phyloP scores from a whole-genome alignment of 2,888 invertebrate genomes.

The Lumbricus terrestris region DNA sequence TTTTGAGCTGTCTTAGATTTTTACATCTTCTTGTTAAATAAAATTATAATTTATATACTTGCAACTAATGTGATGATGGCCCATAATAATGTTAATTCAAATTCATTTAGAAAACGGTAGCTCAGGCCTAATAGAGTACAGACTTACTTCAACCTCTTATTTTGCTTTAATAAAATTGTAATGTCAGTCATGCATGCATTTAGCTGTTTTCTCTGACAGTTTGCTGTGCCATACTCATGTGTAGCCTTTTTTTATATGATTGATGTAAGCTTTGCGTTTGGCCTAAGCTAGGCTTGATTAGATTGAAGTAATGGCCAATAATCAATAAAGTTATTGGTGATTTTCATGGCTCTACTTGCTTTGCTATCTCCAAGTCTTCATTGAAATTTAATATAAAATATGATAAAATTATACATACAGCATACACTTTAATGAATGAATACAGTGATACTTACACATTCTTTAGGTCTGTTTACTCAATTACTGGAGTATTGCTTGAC shows the following conservation, averaged over 20 bases:
- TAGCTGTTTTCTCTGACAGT: no score
- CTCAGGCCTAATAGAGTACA: background rate
- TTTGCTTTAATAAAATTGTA: no score
- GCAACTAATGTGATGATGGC: background rate
- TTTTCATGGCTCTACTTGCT: background rate
- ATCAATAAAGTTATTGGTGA: no score
- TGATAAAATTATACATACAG: conserved; percentile 17
- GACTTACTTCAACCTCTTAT: background rate
- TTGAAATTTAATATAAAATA: background rate
- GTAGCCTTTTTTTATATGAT: no score
- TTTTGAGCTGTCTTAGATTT: no score
- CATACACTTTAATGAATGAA: background rate
- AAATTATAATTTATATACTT: background rate
- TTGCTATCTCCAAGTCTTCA: background rate
- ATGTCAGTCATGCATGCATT: no score
- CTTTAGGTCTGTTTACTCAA: background rate
- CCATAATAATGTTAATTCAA: background rate
- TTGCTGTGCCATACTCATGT: no score
- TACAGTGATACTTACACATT: background rate
- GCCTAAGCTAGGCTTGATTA: no score
- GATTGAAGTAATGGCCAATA: no score
- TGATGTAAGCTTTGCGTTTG: no score
- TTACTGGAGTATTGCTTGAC: background rate
- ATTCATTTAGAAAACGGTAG: background rate
- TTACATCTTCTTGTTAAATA: no score